Percentiles rank a stretch among this genome's conserved stretches.
These are phyloP conservation scores for Antheraea pernyi DNA, from an alignment of 1,140 invertebrate genomes.

Conservation along the genomic window DNA sequence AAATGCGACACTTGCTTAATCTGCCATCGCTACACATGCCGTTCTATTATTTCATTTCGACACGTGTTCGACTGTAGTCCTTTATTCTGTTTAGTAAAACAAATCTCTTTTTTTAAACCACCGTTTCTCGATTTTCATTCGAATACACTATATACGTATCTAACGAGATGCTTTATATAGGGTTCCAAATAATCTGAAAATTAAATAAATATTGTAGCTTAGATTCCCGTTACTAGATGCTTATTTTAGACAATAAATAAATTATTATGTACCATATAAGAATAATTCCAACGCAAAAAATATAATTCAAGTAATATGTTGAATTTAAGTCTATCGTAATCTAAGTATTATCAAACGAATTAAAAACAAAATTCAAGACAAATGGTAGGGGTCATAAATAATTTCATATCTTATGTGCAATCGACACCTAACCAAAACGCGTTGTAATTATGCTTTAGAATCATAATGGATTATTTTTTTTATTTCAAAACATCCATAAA, in stretches of 20 bases:
- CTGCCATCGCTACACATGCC: slow-evolving; percentile 54
- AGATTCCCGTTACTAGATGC: no score
- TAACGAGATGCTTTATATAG: no score
- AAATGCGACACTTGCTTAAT: slow-evolving; percentile 67
- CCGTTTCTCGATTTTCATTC: slow-evolving; percentile 11
- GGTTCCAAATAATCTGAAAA: no score
- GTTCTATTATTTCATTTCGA: slow-evolving; percentile 51
- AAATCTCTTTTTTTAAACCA: slow-evolving; percentile 12
- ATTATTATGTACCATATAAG: no score
- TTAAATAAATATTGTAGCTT: no score
- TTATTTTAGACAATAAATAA: no score
- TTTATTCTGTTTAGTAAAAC: slow-evolving; percentile 22
- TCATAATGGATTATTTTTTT: not conserved
- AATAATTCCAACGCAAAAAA: no score
- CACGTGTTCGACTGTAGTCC: slow-evolving; percentile 54
- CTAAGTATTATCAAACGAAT: not conserved
- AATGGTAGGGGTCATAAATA: not conserved
- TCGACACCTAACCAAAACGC: slow-evolving; percentile 4
- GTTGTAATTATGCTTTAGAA: not conserved
- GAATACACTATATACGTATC: not conserved
- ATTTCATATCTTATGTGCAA: slow-evolving; percentile 7
- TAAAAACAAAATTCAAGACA: not conserved
- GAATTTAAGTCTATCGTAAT: not conserved
- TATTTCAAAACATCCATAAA: not conserved
- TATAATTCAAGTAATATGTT: no score